Evolutionary conservation across 1,140 invertebrate genomes (phyloP).

Genomic region (Colletes gigas): DNA sequence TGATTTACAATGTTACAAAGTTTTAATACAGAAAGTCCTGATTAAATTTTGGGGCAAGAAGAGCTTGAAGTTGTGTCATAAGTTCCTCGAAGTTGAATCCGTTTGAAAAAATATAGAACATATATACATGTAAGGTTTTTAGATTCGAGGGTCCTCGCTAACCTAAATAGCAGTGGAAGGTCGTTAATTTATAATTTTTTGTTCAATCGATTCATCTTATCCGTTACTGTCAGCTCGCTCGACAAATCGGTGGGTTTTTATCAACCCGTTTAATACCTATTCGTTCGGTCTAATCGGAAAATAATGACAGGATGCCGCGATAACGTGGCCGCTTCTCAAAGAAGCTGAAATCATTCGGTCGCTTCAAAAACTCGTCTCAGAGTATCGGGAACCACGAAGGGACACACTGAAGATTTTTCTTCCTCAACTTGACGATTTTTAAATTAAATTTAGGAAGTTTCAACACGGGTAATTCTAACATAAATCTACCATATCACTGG

Average conservation of each 20-base stretch:
- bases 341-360: constrained; percentile 42
- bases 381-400: no score
- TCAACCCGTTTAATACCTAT: constrained; percentile 46
- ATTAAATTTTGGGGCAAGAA: no score
- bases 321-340: constrained; percentile 37
- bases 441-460: no score
- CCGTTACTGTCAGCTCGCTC: constrained; percentile 39
- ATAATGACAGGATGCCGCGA: constrained; percentile 70
- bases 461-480: no score
- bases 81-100: no score
- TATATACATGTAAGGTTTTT: neutral
- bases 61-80: no score
- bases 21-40: no score
- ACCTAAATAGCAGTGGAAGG: neutral
- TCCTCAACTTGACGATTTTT: neutral
- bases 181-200: constrained; percentile 25
- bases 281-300: constrained; percentile 73
- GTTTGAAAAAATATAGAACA: neutral
- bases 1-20: no score
- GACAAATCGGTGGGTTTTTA: constrained; percentile 48
- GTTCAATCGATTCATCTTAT: constrained; percentile 29
- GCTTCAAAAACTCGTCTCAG: neutral
- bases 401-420: neutral
- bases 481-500: no score
- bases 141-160: neutral